Evolutionary conservation across 2,797 vertebrate genomes (phyloP), one percentile per base, ranked within the genome.

Genomic region (Trematomus bernacchii): DNA sequence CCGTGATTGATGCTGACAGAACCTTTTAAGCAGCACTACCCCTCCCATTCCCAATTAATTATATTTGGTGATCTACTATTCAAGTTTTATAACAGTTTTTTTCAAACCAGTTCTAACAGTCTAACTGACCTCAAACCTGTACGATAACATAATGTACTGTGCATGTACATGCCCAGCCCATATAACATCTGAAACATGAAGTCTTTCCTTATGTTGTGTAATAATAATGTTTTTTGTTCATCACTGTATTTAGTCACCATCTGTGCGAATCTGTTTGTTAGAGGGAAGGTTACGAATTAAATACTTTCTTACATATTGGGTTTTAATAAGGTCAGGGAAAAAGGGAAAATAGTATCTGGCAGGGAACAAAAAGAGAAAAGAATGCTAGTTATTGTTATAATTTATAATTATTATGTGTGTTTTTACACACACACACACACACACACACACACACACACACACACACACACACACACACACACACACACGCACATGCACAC

Each of bases 221-320:
- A 50, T 33, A 53, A 59, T 21, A 40, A 14, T n/a, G 27, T 18
- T 68, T 68, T 18, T 23, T 54, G 18, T 7, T 48, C 0, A 64
- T 57, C 40, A 66, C 12, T 42, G 8, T 43, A 21, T 52, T 76
- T 54, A 50, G 7, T 37, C 40, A 46, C 30, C 62, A 48, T 43
- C 19, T 40, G 50, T 51, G 48, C 43, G 27, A 59, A 37, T 62
- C 27, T 44, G 37, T 76, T 50, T 46, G 19, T 30, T 14, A 12
- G 69, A 58, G 48, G 14, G 18, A 73, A 73, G 4, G 51, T 73
- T 71, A 71, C 9, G 0, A 53, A n/a, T 69, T 19, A 23, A 71
- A 15, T 72, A 67, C 42, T 59, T 62, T 33, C 50, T 58, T 58
- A 48, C 67, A 66, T 70, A 50, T 66, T 63, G 55, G 43, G 52